A percentile compares a stretch with the other conserved stretches of the same genome.
These are phyloP conservation scores for Ischnus inquisitorius DNA, from an alignment of 2,888 invertebrate species.

Conservation along the genomic window DNA sequence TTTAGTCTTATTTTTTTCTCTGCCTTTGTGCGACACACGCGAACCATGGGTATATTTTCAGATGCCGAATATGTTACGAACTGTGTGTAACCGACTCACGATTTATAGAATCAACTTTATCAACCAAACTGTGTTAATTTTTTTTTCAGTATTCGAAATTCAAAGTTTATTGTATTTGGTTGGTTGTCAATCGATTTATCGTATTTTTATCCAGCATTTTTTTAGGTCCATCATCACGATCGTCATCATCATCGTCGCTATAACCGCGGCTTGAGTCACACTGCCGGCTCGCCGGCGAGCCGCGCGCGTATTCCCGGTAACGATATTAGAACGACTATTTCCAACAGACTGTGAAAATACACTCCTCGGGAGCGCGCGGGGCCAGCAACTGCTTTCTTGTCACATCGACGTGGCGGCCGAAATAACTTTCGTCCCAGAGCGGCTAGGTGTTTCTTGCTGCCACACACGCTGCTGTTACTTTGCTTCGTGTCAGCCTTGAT, in stretches of 20 bases:
- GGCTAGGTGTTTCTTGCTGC: constrained; percentile 51
- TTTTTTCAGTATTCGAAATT: no score
- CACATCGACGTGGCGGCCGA: constrained; percentile 72
- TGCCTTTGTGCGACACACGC: no score
- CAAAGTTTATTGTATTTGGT: no score
- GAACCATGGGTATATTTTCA: not conserved
- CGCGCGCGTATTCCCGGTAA: constrained; percentile 62
- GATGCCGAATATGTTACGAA: not conserved
- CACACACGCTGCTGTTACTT: constrained; percentile 25
- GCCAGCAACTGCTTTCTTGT: constrained; percentile 67
- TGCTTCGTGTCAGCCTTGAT: constrained; percentile 27
- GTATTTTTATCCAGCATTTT: constrained; percentile 29
- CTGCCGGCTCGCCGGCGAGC: constrained; percentile 37
- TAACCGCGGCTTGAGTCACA: constrained; percentile 64
- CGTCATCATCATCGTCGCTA: constrained; percentile 48
- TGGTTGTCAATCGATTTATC: not conserved
- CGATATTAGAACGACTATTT: constrained; percentile 84
- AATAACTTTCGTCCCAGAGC: constrained; percentile 68
- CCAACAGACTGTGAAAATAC: constrained; percentile 83
- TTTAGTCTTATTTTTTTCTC: no score
- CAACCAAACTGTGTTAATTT: no score
- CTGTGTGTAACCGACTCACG: not conserved
- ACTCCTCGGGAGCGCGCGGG: constrained; percentile 68
- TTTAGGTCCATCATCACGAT: constrained; percentile 15
- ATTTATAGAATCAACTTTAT: not conserved